Percentiles rank a stretch among this genome's conserved stretches.
These are phyloP conservation scores for Cheilosia vulpina DNA, from an alignment of 2,888 invertebrate species.

Conservation along the genomic window DNA sequence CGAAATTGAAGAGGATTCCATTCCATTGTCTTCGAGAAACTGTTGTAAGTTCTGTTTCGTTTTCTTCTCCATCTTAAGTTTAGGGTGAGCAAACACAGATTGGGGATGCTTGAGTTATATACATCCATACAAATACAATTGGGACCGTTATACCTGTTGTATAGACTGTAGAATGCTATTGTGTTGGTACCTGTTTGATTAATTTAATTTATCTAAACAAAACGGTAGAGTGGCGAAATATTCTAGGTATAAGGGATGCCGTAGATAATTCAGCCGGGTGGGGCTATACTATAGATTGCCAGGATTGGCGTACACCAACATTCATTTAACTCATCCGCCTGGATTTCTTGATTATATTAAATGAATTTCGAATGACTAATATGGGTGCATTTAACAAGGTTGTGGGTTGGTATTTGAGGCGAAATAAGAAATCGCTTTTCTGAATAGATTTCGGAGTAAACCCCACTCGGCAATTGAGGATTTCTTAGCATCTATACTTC, in stretches of 20 bases:
- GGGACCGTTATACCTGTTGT: conserved; percentile 59
- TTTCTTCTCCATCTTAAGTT: not conserved
- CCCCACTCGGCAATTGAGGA: no score
- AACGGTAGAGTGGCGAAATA: conserved; percentile 25
- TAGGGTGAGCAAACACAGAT: not conserved
- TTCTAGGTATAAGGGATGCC: conserved; percentile 2
- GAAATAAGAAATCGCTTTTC: no score
- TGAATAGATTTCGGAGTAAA: no score
- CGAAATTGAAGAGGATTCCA: conserved; percentile 52
- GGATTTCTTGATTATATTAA: conserved; percentile 60
- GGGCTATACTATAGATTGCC: conserved; percentile 8
- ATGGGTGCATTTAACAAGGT: not conserved
- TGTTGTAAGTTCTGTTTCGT: conserved; percentile 4
- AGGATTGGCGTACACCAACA: conserved; percentile 51
- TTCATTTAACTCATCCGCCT: conserved; percentile 55
- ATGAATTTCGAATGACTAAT: conserved; percentile 21
- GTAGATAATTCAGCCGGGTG: not conserved
- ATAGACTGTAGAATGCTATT: conserved; percentile 14
- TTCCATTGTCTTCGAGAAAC: conserved; percentile 11
- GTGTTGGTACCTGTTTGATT: conserved; percentile 63
- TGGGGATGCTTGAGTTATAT: not conserved
- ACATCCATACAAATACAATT: conserved; percentile 13
- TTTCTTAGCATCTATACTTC: no score
- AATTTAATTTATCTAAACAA: conserved; percentile 72
- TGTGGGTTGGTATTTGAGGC: not conserved